phyloP scores from a whole-genome alignment of 2,797 vertebrate species.

The Brotula barbata region DNA sequence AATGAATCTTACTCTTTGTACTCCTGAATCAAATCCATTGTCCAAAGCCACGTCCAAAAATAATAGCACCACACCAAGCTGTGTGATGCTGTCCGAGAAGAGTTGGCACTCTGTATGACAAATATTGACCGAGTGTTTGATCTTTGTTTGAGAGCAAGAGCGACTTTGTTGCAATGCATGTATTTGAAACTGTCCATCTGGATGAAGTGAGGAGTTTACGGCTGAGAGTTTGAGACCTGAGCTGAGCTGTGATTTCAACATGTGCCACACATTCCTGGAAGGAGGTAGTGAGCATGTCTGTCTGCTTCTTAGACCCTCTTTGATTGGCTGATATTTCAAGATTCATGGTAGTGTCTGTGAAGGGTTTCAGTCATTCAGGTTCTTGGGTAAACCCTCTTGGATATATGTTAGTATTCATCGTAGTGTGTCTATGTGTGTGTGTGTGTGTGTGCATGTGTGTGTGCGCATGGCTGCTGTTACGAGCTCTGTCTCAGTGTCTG shows the following conservation, averaged over 20 bases:
- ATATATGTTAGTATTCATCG: neutral
- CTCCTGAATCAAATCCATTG: slow-evolving; percentile 46
- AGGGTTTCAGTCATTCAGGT: too few relatives aligned
- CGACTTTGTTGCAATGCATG: slow-evolving; percentile 4
- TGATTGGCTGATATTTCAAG: slow-evolving; percentile 12
- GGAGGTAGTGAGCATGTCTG: slow-evolving; percentile 25
- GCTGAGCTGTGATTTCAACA: slow-evolving; percentile 28
- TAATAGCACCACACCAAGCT: slow-evolving; percentile 54
- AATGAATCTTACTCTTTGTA: slow-evolving; percentile 46
- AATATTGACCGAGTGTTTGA: slow-evolving; percentile 69
- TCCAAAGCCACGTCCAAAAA: slow-evolving; percentile 49
- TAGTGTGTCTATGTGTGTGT: slow-evolving; percentile 18
- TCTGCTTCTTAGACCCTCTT: neutral
- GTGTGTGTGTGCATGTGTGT: slow-evolving; percentile 20
- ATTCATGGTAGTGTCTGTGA: too few relatives aligned
- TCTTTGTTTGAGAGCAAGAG: slow-evolving; percentile 36
- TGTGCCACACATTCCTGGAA: slow-evolving; percentile 31
- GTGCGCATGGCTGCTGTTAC: too few relatives aligned
- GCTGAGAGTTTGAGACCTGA: slow-evolving; percentile 8
- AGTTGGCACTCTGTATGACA: slow-evolving; percentile 39
- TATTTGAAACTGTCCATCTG: neutral
- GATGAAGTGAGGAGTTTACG: slow-evolving; percentile 4
- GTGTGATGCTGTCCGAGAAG: slow-evolving; percentile 19
- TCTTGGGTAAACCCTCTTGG: too few relatives aligned
- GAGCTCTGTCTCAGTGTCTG: slow-evolving; percentile 20